These are phyloP conservation scores for Hirtodrosophila confusa DNA, from an alignment of 2,888 invertebrate species.

Conservation along the genomic window DNA sequence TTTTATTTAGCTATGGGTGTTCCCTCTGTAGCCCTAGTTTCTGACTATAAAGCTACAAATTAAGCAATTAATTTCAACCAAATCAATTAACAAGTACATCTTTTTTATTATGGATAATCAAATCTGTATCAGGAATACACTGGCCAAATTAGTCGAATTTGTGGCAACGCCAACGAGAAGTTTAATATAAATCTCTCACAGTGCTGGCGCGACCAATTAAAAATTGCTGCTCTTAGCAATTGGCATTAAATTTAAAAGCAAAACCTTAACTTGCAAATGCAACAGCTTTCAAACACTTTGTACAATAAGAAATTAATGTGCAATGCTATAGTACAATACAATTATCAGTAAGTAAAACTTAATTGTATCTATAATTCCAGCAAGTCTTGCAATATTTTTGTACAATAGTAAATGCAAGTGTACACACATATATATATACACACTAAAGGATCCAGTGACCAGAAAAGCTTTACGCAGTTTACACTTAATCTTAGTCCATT, in stretches of 20 bases:
- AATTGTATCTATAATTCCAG: slow-evolving; percentile 59
- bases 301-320: slow-evolving; percentile 36
- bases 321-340: slow-evolving; percentile 53
- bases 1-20: too few relatives aligned
- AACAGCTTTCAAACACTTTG: slow-evolving; percentile 41
- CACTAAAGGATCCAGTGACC: slow-evolving; percentile 33
- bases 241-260: slow-evolving; percentile 46
- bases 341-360: slow-evolving; percentile 62
- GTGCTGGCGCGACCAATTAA: slow-evolving; percentile 30
- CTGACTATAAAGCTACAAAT: too few relatives aligned
- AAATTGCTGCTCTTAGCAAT: slow-evolving; percentile 47
- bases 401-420: slow-evolving; percentile 62
- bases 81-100: slow-evolving; percentile 18
- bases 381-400: slow-evolving; percentile 45
- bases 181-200: slow-evolving; percentile 84
- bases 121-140: slow-evolving; percentile 25
- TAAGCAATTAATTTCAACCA: not conserved
- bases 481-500: slow-evolving; percentile 54
- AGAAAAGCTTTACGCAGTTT: slow-evolving; percentile 51
- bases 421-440: slow-evolving; percentile 41
- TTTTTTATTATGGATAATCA: slow-evolving; percentile 24
- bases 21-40: too few relatives aligned
- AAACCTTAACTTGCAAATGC: slow-evolving; percentile 47
- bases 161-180: slow-evolving; percentile 72
- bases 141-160: slow-evolving; percentile 37